Evolutionary conservation across 2,797 vertebrate species (phyloP), one percentile per base, ranked within the genome.

Genomic region (Peromyscus eremicus): DNA sequence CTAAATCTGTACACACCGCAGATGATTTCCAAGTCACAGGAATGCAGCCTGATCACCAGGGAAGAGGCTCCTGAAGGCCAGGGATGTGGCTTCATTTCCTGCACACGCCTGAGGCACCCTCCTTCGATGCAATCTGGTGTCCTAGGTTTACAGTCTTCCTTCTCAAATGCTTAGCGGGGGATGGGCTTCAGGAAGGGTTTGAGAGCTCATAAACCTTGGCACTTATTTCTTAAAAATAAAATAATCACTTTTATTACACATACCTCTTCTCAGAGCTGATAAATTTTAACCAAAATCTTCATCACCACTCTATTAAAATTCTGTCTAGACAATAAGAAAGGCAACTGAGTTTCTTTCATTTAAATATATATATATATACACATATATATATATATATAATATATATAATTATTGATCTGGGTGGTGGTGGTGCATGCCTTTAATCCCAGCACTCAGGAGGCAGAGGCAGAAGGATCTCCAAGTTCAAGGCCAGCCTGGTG

Each of bases 221-320:
- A 86, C 92, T 32, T 70, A 6, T 95, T 68, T 91, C 84, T 94
- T 84, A 43, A 27, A 52, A 52, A 62, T 80, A 83, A 95, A 95
- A n/a, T n/a, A 55, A 34, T 93, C 34, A 82, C 29, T 93, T 94
- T 84, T 73, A 94, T 71, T 96, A 12, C 60, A 89, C 79, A 79
- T 73, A 49, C 6, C 8, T 94, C 73, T 86, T 94, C 79, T 95
- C 81, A 71, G 71, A 93, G 23, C 29, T 96, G 43, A 27, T 76
- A 71, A 90, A 21, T 91, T 83, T 89, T 85, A 96, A 93, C 19
- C 1, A 34, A 95, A 92, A 19, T 79, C 8, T 73, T 94, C 60
- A 64, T 43, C 49, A 77, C 34, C 21, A 89, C 34, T 90, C 94
- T 46, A 43, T 84, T 79, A 91, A 43, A 92, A 91, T 95, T 92